Evolutionary conservation across 2,113 vertebrate genomes (phyloP).

Genomic region (Cyprinus carpio): DNA sequence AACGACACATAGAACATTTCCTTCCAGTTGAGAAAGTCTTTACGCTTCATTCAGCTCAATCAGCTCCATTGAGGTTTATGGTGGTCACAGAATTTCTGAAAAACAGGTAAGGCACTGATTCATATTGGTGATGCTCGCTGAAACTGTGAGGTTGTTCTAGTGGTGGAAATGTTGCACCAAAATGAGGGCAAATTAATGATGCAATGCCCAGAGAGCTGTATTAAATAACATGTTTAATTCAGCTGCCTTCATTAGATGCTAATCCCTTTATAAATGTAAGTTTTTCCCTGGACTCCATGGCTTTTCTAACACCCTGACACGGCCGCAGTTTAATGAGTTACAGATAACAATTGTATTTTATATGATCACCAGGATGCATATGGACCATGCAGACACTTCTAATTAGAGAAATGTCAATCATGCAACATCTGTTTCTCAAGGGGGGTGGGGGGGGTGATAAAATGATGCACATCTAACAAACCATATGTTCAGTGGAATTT

Average conservation of each 20-base stretch:
- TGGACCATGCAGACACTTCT: constrained; percentile 16
- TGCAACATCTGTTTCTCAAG: not conserved
- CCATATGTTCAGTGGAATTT: constrained; percentile 9
- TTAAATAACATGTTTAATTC: constrained; percentile 34
- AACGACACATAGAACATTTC: constrained; percentile 30
- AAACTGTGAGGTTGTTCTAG: constrained; percentile 1
- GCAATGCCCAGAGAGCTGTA: constrained; percentile 33
- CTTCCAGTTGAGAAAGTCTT: constrained; percentile 44
- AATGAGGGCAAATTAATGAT: constrained; percentile 37
- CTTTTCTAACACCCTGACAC: constrained; percentile 18
- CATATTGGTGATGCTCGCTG: not conserved
- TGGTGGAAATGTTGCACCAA: not conserved
- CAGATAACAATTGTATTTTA: constrained; percentile 19
- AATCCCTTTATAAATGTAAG: constrained; percentile 30
- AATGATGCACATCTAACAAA: not conserved
- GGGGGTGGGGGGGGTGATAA: not conserved
- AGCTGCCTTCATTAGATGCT: constrained; percentile 25
- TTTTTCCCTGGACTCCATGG: not conserved
- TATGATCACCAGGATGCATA: constrained; percentile 31
- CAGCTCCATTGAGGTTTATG: not conserved
- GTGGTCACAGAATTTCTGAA: constrained; percentile 35
- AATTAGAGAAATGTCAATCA: not conserved
- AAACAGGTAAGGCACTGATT: constrained; percentile 31
- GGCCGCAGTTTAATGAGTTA: not conserved
- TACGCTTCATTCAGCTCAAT: constrained; percentile 34